Evolutionary conservation across 2,113 vertebrate genomes (phyloP).

Genomic region (Ammospiza caudacuta): DNA sequence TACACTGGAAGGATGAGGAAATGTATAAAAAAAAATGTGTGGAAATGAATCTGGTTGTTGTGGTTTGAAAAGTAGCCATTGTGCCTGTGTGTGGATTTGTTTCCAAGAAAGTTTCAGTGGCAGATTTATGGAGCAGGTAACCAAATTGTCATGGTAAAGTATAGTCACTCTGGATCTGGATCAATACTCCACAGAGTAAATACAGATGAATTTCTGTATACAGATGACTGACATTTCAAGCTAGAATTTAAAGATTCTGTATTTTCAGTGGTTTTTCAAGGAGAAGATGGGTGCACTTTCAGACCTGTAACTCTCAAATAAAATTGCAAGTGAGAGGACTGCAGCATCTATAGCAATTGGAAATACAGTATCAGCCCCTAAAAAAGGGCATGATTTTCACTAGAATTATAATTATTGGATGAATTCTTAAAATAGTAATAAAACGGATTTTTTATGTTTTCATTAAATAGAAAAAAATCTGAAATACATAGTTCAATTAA

Average conservation of each 20-base stretch:
- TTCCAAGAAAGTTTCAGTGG: not conserved
- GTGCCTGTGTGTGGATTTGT: not conserved
- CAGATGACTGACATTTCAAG: not conserved
- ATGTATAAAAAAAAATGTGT: not conserved
- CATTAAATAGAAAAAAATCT: not conserved
- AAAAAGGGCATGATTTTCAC: fast-evolving
- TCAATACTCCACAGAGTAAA: not conserved
- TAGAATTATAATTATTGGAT: not conserved
- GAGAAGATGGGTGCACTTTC: not conserved
- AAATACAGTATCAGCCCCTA: not conserved
- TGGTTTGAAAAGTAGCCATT: not conserved
- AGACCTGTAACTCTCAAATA: not conserved
- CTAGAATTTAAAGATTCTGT: not conserved
- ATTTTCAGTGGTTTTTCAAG: not conserved
- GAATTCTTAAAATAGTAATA: not conserved
- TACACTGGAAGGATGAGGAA: not conserved
- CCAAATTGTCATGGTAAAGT: not conserved
- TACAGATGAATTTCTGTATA: not conserved
- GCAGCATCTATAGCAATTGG: not conserved
- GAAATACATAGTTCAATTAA: not conserved
- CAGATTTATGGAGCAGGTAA: not conserved
- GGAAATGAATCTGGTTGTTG: not conserved
- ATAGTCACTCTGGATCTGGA: not conserved
- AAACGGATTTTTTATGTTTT: not conserved
- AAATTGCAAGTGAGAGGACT: not conserved